phyloP scores from a whole-genome alignment of 2,113 vertebrate genomes.

The Procavia capensis region DNA sequence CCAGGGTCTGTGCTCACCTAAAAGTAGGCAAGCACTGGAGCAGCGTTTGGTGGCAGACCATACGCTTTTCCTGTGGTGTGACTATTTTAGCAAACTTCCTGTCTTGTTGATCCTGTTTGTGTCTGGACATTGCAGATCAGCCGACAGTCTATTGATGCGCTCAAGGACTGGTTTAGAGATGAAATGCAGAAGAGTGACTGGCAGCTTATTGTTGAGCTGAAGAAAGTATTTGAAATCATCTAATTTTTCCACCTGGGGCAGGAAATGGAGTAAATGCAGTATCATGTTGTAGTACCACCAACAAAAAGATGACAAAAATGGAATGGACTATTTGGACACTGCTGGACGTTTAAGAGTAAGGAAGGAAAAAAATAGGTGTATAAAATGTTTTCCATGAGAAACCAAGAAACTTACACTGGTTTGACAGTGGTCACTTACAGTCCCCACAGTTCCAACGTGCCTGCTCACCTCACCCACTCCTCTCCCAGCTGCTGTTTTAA shows the following conservation, averaged over 20 bases:
- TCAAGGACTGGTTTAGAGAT: slow-evolving; percentile 99
- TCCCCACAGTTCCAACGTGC: slow-evolving; percentile 92
- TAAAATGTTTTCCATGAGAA: slow-evolving; percentile 95
- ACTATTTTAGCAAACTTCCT: neutral
- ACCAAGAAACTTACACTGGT: slow-evolving; percentile 95
- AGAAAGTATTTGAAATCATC: slow-evolving; percentile 99
- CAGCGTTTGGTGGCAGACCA: neutral
- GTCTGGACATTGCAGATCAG: slow-evolving; percentile 92
- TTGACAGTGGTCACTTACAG: slow-evolving; percentile 93
- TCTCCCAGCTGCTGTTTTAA: slow-evolving; percentile 89
- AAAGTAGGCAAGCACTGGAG: neutral
- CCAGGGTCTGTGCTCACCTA: neutral
- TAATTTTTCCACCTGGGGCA: slow-evolving; percentile 85
- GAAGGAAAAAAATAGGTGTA: slow-evolving; percentile 87
- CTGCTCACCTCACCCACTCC: slow-evolving; percentile 86
- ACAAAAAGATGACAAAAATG: slow-evolving; percentile 77
- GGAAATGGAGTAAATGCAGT: slow-evolving; percentile 79
- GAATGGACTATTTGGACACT: slow-evolving; percentile 76
- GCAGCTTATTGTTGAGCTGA: slow-evolving; percentile 99
- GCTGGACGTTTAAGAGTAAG: slow-evolving; percentile 83
- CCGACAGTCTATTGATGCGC: slow-evolving; percentile 96
- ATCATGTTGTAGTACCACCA: slow-evolving; percentile 83
- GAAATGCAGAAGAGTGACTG: slow-evolving; percentile 99
- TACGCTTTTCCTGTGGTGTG: neutral
- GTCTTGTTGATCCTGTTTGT: neutral